A percentile compares a stretch with the other conserved stretches of the same genome.
Evolutionary conservation across 2,113 vertebrate species (phyloP).

Genomic region (Gila orcuttii): DNA sequence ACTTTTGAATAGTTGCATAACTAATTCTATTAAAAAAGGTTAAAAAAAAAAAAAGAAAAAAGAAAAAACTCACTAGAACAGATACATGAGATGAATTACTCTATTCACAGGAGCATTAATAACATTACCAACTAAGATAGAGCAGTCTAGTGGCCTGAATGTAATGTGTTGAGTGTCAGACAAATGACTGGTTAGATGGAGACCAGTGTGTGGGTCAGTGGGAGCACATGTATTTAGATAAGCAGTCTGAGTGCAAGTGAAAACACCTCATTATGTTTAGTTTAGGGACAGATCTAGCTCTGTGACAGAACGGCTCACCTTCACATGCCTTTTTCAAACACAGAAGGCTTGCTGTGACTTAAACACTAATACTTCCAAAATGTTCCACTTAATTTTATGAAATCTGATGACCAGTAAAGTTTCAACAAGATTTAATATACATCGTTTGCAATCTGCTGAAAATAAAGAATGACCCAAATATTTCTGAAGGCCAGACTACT

Average conservation of each 20-base stretch:
- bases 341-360: slow-evolving; percentile 52
- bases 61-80: no score
- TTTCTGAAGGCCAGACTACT: background rate
- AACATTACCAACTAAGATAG: background rate
- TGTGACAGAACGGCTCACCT: slow-evolving; percentile 16
- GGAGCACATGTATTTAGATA: slow-evolving; percentile 1
- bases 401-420: background rate
- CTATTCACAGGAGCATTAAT: background rate
- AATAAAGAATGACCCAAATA: background rate
- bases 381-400: background rate
- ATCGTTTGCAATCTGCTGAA: background rate
- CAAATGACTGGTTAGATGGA: background rate
- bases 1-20: background rate
- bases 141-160: background rate
- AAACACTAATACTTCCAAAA: slow-evolving; percentile 30
- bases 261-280: slow-evolving; percentile 46
- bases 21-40: no score
- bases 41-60: no score
- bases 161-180: background rate
- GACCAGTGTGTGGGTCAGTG: slow-evolving; percentile 25
- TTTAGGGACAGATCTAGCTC: slow-evolving; percentile 53
- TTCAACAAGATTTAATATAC: background rate
- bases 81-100: background rate
- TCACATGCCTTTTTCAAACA: slow-evolving; percentile 56
- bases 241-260: slow-evolving; percentile 35